A percentile compares a stretch with the other conserved stretches of the same genome.
These are phyloP conservation scores for Spisula subtruncata DNA, from an alignment of 2,888 invertebrate species.

Conservation along the genomic window DNA sequence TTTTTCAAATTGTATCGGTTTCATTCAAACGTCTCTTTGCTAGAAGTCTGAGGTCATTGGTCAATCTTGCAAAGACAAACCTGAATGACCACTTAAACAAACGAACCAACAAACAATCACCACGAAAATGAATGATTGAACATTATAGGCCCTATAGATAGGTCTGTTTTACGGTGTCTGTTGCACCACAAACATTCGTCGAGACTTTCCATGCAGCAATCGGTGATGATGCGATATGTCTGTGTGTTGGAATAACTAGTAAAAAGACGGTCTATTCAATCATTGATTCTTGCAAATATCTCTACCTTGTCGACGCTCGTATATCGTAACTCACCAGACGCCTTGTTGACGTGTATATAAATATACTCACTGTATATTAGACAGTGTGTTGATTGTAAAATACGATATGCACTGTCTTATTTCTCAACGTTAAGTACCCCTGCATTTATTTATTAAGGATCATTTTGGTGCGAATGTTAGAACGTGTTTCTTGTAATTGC, in stretches of 20 bases:
- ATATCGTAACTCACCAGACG: not conserved
- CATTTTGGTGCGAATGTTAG: conserved; percentile 17
- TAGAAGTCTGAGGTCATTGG: too few relatives aligned
- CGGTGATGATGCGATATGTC: too few relatives aligned
- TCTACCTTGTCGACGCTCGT: conserved; percentile 1
- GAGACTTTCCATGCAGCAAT: too few relatives aligned
- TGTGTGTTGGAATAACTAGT: not conserved
- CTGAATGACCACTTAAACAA: too few relatives aligned
- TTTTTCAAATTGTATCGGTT: too few relatives aligned
- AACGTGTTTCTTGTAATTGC: not conserved
- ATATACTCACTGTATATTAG: conserved; percentile 34
- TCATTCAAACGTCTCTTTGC: too few relatives aligned
- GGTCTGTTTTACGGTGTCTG: too few relatives aligned
- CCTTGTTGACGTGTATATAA: conserved; percentile 44
- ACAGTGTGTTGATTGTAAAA: conserved; percentile 34
- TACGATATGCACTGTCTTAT: conserved; percentile 18
- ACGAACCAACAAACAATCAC: too few relatives aligned
- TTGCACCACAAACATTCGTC: too few relatives aligned
- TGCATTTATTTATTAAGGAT: conserved; percentile 26
- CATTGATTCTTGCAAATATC: conserved; percentile 14
- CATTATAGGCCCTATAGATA: too few relatives aligned
- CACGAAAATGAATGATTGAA: too few relatives aligned
- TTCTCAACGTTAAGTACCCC: conserved; percentile 12
- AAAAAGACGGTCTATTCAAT: not conserved
- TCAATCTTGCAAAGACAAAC: too few relatives aligned